phyloP scores from a whole-genome alignment of 2,113 vertebrate genomes.

The Athene noctua region DNA sequence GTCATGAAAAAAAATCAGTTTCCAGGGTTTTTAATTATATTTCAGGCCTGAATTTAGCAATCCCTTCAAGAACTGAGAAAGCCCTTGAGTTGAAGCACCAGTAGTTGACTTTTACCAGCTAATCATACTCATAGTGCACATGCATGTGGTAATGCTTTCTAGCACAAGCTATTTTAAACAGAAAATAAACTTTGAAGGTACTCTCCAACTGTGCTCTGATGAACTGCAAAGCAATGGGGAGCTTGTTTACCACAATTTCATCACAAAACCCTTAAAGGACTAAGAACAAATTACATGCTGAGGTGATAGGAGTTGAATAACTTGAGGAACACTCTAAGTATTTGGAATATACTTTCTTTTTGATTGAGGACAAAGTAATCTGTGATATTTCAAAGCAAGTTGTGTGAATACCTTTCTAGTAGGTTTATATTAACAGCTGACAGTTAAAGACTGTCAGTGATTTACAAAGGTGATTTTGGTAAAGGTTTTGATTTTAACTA shows the following conservation, averaged over 20 bases:
- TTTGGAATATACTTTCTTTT: conserved; percentile 34
- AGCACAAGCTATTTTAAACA: conserved; percentile 54
- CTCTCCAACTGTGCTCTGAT: conserved; percentile 67
- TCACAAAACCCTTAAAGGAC: conserved; percentile 35
- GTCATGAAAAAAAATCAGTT: not conserved
- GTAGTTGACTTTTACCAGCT: conserved; percentile 23
- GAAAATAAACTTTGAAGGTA: conserved; percentile 63
- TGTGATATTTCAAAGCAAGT: not conserved
- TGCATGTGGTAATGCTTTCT: conserved; percentile 21
- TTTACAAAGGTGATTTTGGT: not conserved
- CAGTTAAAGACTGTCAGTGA: not conserved
- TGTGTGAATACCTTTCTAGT: not conserved
- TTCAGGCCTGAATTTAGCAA: conserved; percentile 40
- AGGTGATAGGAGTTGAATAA: conserved; percentile 54
- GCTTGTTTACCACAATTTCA: conserved; percentile 64
- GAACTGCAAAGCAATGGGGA: conserved; percentile 64
- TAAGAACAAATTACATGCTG: conserved; percentile 67
- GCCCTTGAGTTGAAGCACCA: conserved; percentile 57
- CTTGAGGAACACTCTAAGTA: conserved; percentile 41
- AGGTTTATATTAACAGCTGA: not conserved
- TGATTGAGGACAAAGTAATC: conserved; percentile 17
- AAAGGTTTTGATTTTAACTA: not conserved
- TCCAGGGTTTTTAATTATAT: conserved; percentile 51
- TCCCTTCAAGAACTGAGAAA: conserved; percentile 19
- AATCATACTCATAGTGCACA: conserved; percentile 22